Conservation (phyloP, 2,888 invertebrate species). For the Nemoura dubitans region DNA sequence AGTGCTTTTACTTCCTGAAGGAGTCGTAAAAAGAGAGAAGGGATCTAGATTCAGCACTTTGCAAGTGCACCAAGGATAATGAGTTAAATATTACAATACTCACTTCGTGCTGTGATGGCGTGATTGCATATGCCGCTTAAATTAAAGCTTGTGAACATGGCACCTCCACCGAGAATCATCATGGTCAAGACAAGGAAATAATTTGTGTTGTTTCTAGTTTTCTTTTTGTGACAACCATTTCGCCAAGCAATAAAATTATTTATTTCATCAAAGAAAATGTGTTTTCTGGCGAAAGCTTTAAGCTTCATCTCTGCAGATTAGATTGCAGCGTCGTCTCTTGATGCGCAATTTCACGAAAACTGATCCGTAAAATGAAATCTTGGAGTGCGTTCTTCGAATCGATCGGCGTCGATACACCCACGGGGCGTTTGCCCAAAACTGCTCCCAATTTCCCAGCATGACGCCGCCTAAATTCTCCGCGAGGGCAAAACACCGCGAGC, state of each 20-base stretch:
- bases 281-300: too few species aligned
- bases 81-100: background rate
- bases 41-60: background rate
- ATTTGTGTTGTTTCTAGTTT: too few species aligned
- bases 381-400: background rate
- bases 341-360: constrained; percentile 8
- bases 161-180: background rate
- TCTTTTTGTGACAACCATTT: too few species aligned
- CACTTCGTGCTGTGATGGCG: background rate
- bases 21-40: constrained; percentile 8
- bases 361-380: constrained; percentile 24
- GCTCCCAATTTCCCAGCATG: constrained; percentile 14
- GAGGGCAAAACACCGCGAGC: constrained; percentile 1
- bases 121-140: background rate
- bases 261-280: too few species aligned
- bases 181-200: too few species aligned
- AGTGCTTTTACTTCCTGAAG: constrained; percentile 19
- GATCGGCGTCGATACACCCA: background rate
- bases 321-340: background rate
- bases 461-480: constrained; percentile 31
- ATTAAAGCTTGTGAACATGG: background rate
- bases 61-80: background rate
- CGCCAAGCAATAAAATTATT: too few species aligned
- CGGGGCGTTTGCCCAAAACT: background rate
- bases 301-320: background rate